Conservation (phyloP, 1,140 invertebrate species). For the Drosophila fuyamai region DNA sequence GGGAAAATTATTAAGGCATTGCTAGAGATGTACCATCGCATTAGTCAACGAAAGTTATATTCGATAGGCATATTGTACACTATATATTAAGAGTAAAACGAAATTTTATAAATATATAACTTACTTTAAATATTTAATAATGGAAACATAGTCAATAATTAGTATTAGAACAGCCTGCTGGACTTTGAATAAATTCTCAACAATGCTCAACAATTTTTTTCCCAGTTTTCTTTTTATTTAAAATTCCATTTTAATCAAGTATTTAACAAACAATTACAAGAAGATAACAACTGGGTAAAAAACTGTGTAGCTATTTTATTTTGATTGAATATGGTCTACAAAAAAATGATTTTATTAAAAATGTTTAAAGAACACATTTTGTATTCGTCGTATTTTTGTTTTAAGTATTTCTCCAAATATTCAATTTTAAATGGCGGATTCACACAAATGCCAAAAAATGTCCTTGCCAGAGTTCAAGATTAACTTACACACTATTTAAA, state of each 20-base stretch:
- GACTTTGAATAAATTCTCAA: neutral
- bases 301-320: neutral
- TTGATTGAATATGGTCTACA: neutral
- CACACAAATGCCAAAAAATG: neutral
- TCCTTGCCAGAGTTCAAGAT: neutral
- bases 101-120: neutral
- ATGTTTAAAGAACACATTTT: neutral
- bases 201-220: no score
- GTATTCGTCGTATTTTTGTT: neutral
- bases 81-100: neutral
- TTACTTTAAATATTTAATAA: neutral
- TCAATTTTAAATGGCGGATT: neutral
- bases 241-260: no score
- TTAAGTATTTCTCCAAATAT: neutral
- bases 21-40: neutral
- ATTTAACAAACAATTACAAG: no score
- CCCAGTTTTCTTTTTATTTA: no score
- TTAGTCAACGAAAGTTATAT: neutral
- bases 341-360: neutral
- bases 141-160: neutral
- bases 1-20: neutral
- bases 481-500: constrained; percentile 3
- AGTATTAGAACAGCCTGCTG: neutral
- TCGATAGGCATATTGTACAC: neutral
- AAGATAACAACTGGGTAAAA: neutral